Base-by-base conservation (phyloP, 2,797 vertebrate species). In the Paedocypris micromegethes region DNA sequence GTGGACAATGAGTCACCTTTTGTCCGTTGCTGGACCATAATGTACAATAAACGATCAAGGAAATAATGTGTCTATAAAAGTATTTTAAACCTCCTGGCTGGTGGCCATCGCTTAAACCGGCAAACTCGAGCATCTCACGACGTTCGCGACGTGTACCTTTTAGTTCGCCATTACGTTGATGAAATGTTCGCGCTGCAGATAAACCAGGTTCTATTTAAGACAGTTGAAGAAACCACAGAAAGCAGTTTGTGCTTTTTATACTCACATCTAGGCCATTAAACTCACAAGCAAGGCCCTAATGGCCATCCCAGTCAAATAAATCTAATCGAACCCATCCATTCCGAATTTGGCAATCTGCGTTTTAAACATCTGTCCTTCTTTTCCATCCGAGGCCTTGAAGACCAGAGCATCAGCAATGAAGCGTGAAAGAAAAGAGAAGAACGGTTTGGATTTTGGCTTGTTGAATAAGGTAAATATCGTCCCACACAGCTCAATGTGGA, bases 391-490 rank as follows among this genome's bases (percentile, higher is more conserved):
- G 2, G 2, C 23, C 38, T 37, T 37, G 6, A 55, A 60, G 8
- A 59, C 46, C 5, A n/a, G 45, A 61, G 42, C 39, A 37, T 38
- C 42, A 59, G 42, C 40, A 44, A 68, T 68, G 47, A 68, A n/a
- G 39, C 5, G 5, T 55, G 63, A 39, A 37, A 44, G 68, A 63
- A 45, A 7, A 39, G 41, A 38, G 55, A 7, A 54, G 55, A 47
- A 60, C 39, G 50, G 4, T 43, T 43, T 46, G 59, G 58, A 41
- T 50, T 55, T 54, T 50, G 53, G 64, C 68, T 4, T 50, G 42
- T n/a, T 45, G 50, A 72, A 55, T 60, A 72, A 68, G 64, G 58
- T 67, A 71, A 77, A 77, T 69, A 75, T 66, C 65, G 45, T 66
- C 72, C 68, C 61, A 63, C 67, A 55, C 51, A 68, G 48, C 62